Conservation (phyloP, 2,797 vertebrate genomes). For the Galagoides demidoff region DNA sequence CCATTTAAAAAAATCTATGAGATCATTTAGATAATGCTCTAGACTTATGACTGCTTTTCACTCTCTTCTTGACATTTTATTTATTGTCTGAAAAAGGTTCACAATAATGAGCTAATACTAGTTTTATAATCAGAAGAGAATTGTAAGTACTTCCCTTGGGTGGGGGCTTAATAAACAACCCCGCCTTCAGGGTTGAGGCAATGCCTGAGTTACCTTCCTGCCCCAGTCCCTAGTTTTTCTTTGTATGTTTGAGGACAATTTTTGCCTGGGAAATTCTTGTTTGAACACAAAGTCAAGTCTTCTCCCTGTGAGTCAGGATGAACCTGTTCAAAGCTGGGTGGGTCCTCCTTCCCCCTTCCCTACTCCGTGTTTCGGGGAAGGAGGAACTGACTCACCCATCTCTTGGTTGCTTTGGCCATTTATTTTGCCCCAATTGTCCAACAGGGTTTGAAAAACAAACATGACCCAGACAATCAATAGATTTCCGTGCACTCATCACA, state of each 20-base stretch:
- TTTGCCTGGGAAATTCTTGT: background rate
- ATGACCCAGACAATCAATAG: no score
- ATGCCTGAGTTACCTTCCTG: background rate
- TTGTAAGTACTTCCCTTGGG: background rate
- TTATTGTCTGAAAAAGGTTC: background rate
- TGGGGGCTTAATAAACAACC: background rate
- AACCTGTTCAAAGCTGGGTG: background rate
- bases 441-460: background rate
- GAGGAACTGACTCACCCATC: background rate
- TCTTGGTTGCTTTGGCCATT: background rate
- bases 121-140: conserved; percentile 2
- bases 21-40: background rate
- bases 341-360: no score
- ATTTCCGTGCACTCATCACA: background rate
- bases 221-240: background rate
- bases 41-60: background rate
- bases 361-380: background rate
- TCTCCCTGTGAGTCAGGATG: background rate
- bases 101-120: background rate
- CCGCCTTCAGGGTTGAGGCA: background rate
- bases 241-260: background rate
- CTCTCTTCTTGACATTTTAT: background rate
- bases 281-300: background rate
- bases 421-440: background rate
- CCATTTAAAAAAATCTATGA: background rate